Conservation (phyloP, 2,113 vertebrate genomes). For the Phalacrocorax carbo region DNA sequence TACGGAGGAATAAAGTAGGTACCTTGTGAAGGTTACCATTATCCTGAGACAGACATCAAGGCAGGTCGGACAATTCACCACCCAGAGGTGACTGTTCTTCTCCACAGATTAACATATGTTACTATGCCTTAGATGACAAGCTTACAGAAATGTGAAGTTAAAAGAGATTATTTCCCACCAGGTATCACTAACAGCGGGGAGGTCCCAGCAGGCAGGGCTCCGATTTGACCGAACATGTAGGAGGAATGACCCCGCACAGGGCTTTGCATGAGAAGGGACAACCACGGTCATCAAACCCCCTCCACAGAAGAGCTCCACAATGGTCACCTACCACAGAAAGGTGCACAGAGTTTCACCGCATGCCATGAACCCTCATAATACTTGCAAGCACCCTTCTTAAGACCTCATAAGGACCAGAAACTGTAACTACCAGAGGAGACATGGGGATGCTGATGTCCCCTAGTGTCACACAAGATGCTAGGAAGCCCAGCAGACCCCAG, state of each 20-base stretch:
- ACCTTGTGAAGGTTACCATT: neutral
- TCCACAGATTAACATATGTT: neutral
- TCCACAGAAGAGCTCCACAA: neutral
- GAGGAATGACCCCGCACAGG: neutral
- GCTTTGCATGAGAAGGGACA: neutral
- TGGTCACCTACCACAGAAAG: neutral
- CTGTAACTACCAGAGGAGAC: fast-evolving
- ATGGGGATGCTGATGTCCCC: neutral
- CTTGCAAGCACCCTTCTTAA: neutral
- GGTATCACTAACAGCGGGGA: neutral
- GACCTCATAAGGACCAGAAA: neutral
- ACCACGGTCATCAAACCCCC: neutral
- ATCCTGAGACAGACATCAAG: neutral
- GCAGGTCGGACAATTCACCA: neutral
- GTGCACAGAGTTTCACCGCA: neutral
- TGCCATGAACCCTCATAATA: neutral
- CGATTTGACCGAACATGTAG: neutral
- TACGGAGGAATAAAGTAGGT: neutral
- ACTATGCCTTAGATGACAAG: neutral
- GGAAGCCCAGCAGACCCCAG: neutral
- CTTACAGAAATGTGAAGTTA: neutral
- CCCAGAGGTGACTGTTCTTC: neutral
- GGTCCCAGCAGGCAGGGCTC: neutral
- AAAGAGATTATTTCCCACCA: neutral
- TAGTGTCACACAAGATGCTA: neutral